phyloP scores from a whole-genome alignment of 2,888 invertebrate species.

The Drosophila neutralis region DNA sequence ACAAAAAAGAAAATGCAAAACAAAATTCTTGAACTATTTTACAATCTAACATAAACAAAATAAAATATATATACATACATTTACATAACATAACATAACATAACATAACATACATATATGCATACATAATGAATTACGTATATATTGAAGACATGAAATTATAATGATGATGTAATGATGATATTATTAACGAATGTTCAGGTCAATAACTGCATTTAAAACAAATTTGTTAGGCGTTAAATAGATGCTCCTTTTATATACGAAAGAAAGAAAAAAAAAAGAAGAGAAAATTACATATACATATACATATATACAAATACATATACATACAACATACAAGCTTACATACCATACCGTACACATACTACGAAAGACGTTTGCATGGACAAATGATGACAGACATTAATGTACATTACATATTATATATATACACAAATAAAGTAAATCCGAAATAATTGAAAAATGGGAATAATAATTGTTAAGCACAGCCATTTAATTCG shows the following conservation, averaged over 20 bases:
- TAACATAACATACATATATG: constrained; percentile 39
- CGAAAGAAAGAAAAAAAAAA: constrained; percentile 17
- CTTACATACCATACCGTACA: constrained; percentile 34
- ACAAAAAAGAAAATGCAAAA: constrained; percentile 37
- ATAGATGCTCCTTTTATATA: constrained; percentile 63
- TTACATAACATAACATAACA: constrained; percentile 33
- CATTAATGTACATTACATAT: constrained; percentile 58
- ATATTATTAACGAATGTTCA: constrained; percentile 73
- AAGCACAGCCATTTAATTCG: constrained; percentile 33
- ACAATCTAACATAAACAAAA: constrained; percentile 43
- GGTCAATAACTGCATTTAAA: constrained; percentile 82
- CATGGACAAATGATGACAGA: constrained; percentile 56
- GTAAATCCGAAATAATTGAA: constrained; percentile 2
- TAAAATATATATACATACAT: constrained; percentile 37
- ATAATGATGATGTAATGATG: constrained; percentile 27
- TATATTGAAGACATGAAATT: constrained; percentile 34
- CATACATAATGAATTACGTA: constrained; percentile 48
- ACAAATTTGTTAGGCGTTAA: constrained; percentile 66
- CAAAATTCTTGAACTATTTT: constrained; percentile 65
- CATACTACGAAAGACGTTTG: constrained; percentile 55
- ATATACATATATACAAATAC: constrained; percentile 28
- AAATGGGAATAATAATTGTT: constrained; percentile 20
- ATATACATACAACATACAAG: constrained; percentile 24
- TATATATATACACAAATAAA: constrained; percentile 4
- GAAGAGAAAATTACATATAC: constrained; percentile 5